Evolutionary conservation across 1,140 invertebrate genomes (phyloP), one percentile per base, ranked within the genome.

Genomic region (Brachionus asplanchnoidis): DNA sequence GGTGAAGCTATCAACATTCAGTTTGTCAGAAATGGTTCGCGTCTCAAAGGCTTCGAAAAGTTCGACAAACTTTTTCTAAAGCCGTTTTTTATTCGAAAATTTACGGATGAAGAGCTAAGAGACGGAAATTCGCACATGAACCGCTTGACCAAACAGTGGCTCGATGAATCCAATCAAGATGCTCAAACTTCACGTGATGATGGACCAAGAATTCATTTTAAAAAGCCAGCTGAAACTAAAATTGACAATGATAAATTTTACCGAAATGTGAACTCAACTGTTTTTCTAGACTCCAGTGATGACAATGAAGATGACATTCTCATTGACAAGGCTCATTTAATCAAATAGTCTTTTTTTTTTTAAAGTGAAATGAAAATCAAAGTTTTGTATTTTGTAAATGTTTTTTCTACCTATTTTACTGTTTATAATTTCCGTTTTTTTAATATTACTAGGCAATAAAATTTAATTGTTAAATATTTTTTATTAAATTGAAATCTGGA

Each of bases 71-170:
- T 96, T 88, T 97, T 97, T 90, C 93, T 98, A 79, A 95, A 95
- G 86, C 96, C 96, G 5, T 97, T 97, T 88, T 97, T 98, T 88
- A 97, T 95, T 0, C 91, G 96, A 85, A 91, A 95, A 85, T 97
- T 98, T 87, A 97, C 96, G 26, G 95, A 97, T 89, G 93, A 95
- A 91, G 93, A 98, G 91, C 89, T 98, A 66, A 95, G 95, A 88
- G 95, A 97, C 89, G 97, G 96, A 87, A 95, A 95, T 88, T 95
- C 94, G 68, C 95, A 97, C 91, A 97, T 98, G 95, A 95, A 94
- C 6, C 94, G 95, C 90, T 90, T 98, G 66, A 97, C 95, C 1
- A 96, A 97, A 88, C 94, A 97, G 88, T 98, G 96, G 96, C 97
- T 97, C 90, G 95, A 97, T 88, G 95, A 90, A 85, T 88, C 79